Conservation (phyloP, 92 coral and sea anemone genomes). For the Porites cylindrica region DNA sequence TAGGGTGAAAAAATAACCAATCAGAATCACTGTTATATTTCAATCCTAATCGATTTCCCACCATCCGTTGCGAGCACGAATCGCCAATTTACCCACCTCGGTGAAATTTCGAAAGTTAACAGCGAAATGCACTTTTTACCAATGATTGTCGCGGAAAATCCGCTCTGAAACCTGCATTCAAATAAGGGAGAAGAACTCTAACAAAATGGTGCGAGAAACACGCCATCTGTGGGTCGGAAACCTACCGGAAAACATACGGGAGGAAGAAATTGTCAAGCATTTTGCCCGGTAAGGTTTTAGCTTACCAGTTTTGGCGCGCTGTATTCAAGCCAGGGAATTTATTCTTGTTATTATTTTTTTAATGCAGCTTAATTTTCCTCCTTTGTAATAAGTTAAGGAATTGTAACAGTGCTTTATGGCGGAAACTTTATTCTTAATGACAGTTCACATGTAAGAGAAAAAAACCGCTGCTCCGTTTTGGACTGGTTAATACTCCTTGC, state of each 20-base stretch:
- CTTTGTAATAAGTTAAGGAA: not conserved
- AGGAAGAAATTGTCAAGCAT: constrained; percentile 93
- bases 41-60: not conserved
- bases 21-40: constrained; percentile 24
- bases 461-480: not conserved
- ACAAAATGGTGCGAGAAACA: constrained; percentile 96
- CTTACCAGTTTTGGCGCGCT: constrained; percentile 37
- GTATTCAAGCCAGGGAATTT: not conserved
- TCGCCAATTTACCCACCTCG: not conserved
- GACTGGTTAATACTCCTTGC: not conserved
- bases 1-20: constrained; percentile 20
- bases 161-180: constrained; percentile 1
- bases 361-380: not conserved
- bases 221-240: constrained; percentile 99
- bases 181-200: not conserved
- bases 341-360: not conserved
- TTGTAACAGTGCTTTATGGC: not conserved
- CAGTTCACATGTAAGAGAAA: not conserved
- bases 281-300: constrained; percentile 78
- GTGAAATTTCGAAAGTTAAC: not conserved
- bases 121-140: constrained; percentile 11
- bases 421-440: not conserved
- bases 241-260: constrained; percentile 94
- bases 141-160: not conserved
- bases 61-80: constrained; percentile 5